A percentile compares a stretch with the other conserved stretches of the same genome.
phyloP scores from a whole-genome alignment of 2,797 vertebrate species.

The Pseudochirops cupreus region DNA sequence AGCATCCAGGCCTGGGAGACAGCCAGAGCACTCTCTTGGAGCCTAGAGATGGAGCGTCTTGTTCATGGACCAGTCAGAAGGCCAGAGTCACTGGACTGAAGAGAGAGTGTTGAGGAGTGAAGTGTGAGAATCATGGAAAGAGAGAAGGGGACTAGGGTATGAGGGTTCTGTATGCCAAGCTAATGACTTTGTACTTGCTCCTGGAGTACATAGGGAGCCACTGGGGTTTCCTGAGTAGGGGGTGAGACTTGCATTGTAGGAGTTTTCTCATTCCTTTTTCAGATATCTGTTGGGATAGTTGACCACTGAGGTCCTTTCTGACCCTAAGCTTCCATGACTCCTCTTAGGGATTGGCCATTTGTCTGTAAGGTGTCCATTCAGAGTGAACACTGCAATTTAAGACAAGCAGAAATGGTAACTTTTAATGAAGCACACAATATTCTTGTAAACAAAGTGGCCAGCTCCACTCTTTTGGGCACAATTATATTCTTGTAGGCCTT shows the following conservation, averaged over 20 bases:
- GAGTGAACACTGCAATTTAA: not conserved
- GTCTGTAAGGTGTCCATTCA: not conserved
- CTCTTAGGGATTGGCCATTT: not conserved
- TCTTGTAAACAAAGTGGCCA: not conserved
- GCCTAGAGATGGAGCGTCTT: no score
- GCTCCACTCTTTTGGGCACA: not conserved
- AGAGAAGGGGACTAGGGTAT: not conserved
- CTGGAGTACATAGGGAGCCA: not conserved
- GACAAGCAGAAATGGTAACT: not conserved
- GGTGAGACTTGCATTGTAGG: not conserved
- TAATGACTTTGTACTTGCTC: not conserved
- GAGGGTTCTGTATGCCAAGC: not conserved
- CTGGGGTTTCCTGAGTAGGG: not conserved
- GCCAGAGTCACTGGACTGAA: not conserved
- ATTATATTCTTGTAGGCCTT: not conserved
- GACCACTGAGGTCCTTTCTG: no score
- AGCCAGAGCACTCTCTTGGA: not conserved
- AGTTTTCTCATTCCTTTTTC: no score
- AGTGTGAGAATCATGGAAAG: not conserved
- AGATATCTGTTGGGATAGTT: no score
- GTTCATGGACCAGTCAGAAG: not conserved
- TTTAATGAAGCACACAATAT: not conserved
- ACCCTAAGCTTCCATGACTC: no score
- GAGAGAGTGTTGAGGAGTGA: not conserved
- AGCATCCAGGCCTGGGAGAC: fast-evolving